These are phyloP conservation scores for Carlito syrichta DNA, from an alignment of 2,113 vertebrate genomes.

Conservation along the genomic window DNA sequence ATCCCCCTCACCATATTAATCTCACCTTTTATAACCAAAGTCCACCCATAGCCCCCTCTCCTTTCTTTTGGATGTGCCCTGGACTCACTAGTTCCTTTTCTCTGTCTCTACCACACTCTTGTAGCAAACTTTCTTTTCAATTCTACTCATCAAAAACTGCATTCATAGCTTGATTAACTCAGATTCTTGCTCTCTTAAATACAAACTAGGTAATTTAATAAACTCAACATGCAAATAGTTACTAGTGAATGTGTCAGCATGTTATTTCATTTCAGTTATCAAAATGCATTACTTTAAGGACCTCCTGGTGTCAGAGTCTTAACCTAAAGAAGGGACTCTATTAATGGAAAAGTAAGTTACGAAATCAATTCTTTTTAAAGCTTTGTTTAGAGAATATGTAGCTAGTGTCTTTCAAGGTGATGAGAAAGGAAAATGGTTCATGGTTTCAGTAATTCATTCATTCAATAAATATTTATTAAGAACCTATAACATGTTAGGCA, in stretches of 20 bases:
- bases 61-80: neutral
- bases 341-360: neutral
- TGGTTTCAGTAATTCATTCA: neutral
- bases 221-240: neutral
- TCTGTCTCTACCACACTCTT: neutral
- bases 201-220: neutral
- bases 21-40: neutral
- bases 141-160: neutral
- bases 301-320: neutral
- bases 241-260: neutral
- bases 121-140: neutral
- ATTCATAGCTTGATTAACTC: neutral
- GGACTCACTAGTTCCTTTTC: neutral
- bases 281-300: conserved; percentile 26
- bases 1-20: too few relatives aligned
- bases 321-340: neutral
- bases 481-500: neutral
- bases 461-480: neutral
- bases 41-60: neutral
- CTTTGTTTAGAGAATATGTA: neutral
- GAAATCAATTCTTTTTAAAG: neutral
- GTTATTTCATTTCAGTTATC: neutral
- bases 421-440: neutral
- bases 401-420: neutral
- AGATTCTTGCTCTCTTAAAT: neutral